A percentile compares a stretch with the other conserved stretches of the same genome.
Evolutionary conservation across 30 jellyfish, hydroid and myxozoan species (phyloP).

Genomic region (Calvadosia cruxmelitensis): DNA sequence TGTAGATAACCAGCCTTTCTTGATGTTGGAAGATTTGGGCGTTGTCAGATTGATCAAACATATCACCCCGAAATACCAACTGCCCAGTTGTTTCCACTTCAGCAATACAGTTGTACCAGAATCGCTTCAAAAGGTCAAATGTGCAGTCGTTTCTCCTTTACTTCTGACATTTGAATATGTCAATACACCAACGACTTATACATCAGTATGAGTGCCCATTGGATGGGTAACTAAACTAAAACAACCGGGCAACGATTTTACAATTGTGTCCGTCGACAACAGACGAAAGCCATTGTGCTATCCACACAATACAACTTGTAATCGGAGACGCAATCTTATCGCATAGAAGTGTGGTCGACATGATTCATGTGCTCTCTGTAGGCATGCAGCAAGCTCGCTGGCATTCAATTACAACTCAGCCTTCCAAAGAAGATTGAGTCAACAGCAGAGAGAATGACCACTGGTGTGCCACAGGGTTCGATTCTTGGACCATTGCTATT

Average conservation of each 20-base stretch:
- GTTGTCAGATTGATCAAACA: conserved; percentile 26
- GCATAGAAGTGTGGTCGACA: conserved; percentile 33
- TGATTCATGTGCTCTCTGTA: conserved; percentile 42
- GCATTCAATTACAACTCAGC: conserved; percentile 36
- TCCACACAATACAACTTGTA: conserved; percentile 28
- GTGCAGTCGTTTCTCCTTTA: conserved; percentile 18
- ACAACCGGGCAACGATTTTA: conserved; percentile 33
- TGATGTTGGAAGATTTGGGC: conserved; percentile 31
- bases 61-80: conserved; percentile 25
- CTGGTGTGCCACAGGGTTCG: conserved; percentile 1
- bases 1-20: conserved; percentile 43
- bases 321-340: conserved; percentile 20
- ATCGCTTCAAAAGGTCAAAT: conserved; percentile 19
- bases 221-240: conserved; percentile 52
- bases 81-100: conserved; percentile 33
- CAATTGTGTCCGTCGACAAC: conserved; percentile 28
- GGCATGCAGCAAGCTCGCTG: conserved; percentile 49
- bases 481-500: not conserved
- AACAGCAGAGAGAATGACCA: too few relatives aligned
- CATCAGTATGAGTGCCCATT: conserved; percentile 30
- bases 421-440: too few relatives aligned
- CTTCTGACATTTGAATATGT: conserved; percentile 61
- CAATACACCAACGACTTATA: conserved; percentile 35
- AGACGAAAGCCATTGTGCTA: conserved; percentile 37
- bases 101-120: conserved; percentile 21